Percentiles rank a stretch among this genome's conserved stretches.
phyloP scores from a whole-genome alignment of 2,113 vertebrate species.

The Micromys minutus region DNA sequence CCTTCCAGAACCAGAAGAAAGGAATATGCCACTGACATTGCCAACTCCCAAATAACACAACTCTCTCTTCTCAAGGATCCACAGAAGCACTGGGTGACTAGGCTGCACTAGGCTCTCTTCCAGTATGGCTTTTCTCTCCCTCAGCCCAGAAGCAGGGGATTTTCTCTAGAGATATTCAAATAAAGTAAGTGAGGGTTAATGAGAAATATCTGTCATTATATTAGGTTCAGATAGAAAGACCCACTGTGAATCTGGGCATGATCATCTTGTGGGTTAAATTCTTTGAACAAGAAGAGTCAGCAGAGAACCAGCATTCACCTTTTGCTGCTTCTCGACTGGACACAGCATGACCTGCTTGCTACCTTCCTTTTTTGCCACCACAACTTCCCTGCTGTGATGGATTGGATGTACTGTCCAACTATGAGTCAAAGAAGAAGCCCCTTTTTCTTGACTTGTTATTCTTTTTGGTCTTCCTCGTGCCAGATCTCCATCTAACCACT shows the following conservation, averaged over 20 bases:
- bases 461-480: slow-evolving; percentile 21
- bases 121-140: accelerated
- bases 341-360: not conserved
- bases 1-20: not conserved
- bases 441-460: not conserved
- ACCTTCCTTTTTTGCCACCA: not conserved
- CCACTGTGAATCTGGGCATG: not conserved
- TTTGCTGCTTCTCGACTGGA: not conserved
- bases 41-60: not conserved
- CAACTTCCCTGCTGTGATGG: too few relatives aligned
- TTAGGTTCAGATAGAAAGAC: not conserved
- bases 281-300: not conserved
- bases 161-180: not conserved
- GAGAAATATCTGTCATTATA: not conserved
- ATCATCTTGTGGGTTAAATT: not conserved
- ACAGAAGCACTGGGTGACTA: accelerated
- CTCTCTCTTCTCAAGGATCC: not conserved
- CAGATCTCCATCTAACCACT: slow-evolving; percentile 39
- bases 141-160: not conserved
- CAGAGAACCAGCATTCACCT: too few relatives aligned
- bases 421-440: too few relatives aligned
- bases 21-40: not conserved
- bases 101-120: accelerated
- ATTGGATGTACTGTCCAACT: not conserved
- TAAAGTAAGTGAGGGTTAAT: not conserved